Percentiles rank a stretch among this genome's conserved stretches.
Evolutionary conservation across 2,888 invertebrate genomes (phyloP).

Genomic region (Rotaria magnacalcarata): DNA sequence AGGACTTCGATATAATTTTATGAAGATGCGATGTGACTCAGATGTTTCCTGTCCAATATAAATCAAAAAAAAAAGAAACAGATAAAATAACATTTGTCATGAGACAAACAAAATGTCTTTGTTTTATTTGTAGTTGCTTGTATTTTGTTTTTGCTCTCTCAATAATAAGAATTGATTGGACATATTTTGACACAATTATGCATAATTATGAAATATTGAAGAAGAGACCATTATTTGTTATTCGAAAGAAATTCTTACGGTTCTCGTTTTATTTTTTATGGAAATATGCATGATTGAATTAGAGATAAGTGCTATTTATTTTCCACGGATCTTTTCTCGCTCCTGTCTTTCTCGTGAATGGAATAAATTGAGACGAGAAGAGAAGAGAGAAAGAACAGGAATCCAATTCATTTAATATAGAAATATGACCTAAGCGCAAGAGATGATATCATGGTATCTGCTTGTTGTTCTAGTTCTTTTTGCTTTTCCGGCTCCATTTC

Average conservation of each 20-base stretch:
- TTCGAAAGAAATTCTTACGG: not conserved
- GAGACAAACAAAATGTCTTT: not conserved
- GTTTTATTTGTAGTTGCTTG: not conserved
- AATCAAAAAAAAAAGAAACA: not conserved
- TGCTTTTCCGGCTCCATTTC: not conserved
- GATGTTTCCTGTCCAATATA: not conserved
- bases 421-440: not conserved
- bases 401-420: not conserved
- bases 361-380: not conserved
- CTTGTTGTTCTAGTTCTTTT: not conserved
- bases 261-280: not conserved
- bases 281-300: slow-evolving; percentile 22
- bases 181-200: not conserved
- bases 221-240: not conserved
- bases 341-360: not conserved
- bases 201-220: not conserved
- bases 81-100: not conserved
- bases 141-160: not conserved
- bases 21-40: not conserved
- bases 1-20: slow-evolving; percentile 16
- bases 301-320: slow-evolving; percentile 3
- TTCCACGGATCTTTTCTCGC: not conserved
- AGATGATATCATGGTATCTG: not conserved
- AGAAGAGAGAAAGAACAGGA: not conserved
- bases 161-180: not conserved